Evolutionary conservation across 1,140 invertebrate genomes (phyloP), one percentile per base, ranked within the genome.

Genomic region (Rhopalosiphum padi): DNA sequence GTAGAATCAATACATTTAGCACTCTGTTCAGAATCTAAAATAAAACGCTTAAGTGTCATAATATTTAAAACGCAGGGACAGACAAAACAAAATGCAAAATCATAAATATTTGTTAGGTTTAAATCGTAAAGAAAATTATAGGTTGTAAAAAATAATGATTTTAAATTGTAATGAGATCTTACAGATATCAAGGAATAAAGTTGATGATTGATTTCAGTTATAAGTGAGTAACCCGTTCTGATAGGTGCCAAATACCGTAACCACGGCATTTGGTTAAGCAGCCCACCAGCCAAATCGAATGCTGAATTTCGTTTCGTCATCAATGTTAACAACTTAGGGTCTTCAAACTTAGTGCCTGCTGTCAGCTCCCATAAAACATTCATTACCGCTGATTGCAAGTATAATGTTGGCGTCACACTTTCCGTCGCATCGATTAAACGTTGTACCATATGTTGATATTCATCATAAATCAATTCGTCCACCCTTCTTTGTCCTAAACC

Each of bases 311-410:
- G 95, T 77, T 96, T 95, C 92, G 96, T 95, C 95, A 98, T 95
- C 35, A 97, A 95, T 23, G 96, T 95, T 3, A 97, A 95, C 87
- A 97, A 95, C 82, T 96, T 95, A 41, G 89, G 85, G 2, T 94
- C 15, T 11, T 94, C 94, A 25, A 96, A 96, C 86, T 96, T 94
- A 93, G 96, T 95, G 91, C 98, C 98, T 15, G 97, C 96, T 2
- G 96, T 96, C 68, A 97, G 95, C 48, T 96, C 96, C 97, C 97
- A 98, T 4, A 98, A 94, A 2, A 97, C 96, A 94, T 98, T 98
- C 94, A 98, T 96, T 0, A 97, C 96, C 25, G 96, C 96, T 83
- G 94, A 41, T n/a, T 93, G 89, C 3, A 94, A 55, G 35, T 94
- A 41, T 43, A 43, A n/a, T 15, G 46, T 94, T 1, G 95, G 94